Evolutionary conservation across 1,140 invertebrate species (phyloP), one percentile per base, ranked within the genome.

Genomic region (Drosophila carrolli): DNA sequence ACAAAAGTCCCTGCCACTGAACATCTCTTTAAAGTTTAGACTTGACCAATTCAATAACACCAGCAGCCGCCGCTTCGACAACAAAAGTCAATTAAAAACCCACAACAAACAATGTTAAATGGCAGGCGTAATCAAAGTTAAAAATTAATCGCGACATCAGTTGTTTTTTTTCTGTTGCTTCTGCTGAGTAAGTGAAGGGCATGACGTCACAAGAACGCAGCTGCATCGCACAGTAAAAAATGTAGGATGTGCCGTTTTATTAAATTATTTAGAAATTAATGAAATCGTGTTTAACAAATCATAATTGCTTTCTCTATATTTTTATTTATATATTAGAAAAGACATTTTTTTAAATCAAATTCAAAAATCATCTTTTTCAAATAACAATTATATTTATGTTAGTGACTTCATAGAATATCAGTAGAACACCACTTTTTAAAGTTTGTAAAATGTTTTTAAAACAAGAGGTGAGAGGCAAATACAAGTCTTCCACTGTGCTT

Each of bases 111-210:
- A 38, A 58, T 47, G 47, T 48, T 66, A 59, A 66, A 80, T 60
- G 55, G 47, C 44, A 60, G 62, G 35, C 53, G 60, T 60, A 70
- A 60, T 70, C 50, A 76, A 46, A 76, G 35, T 61, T 47, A 59
- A 71, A 41, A 51, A 40, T 73, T 71, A 74, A 73, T 54, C 71
- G 43, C 43, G 11, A 27, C 41, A 55, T 58, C 48, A n/a, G 50
- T 53, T 60, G 19, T 56, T 58, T 46, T 11, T 13, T n/a, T 40
- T 1, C 0, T 27, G 37, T 6, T 61, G 41, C n/a, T 54, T 27
- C 40, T 41, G 57, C 54, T 74, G 63, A 75, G 59, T 77, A 86
- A 81, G 83, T 86, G 83, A 88, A 88, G 83, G 84, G 83, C 84
- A 88, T 88, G 83, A 88, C 83, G 84, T 89, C 84, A 89, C 62